Evolutionary conservation across 1,140 invertebrate genomes (phyloP).

Genomic region (Diachasma alloeum): DNA sequence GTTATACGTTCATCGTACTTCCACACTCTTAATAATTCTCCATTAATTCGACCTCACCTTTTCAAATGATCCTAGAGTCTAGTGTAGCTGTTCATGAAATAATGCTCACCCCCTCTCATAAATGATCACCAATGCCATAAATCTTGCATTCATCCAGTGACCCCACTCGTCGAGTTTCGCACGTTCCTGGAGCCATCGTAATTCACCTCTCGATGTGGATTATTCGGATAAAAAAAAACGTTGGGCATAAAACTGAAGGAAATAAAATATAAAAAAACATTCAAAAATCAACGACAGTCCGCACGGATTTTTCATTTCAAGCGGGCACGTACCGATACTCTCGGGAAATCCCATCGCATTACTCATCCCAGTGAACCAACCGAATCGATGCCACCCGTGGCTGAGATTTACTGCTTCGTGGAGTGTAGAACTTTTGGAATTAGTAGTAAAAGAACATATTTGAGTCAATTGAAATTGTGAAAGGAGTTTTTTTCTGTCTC

Average conservation of each 20-base stretch:
- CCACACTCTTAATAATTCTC: not conserved
- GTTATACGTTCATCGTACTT: not conserved
- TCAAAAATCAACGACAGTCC: conserved; percentile 6
- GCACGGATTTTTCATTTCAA: conserved; percentile 11
- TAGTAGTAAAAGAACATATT: not conserved
- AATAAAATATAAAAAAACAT: conserved; percentile 12
- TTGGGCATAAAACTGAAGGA: not conserved
- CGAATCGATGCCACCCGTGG: conserved; percentile 5
- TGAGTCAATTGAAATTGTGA: not conserved
- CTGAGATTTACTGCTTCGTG: conserved; percentile 13
- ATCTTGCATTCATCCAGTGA: not conserved
- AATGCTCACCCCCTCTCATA: not conserved
- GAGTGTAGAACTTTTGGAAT: conserved; percentile 9
- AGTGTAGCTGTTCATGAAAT: conserved; percentile 1
- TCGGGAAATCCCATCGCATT: conserved; percentile 3
- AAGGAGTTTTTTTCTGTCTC: not conserved
- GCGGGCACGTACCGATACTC: conserved; percentile 14
- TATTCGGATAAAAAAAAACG: conserved; percentile 2
- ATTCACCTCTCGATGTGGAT: conserved; percentile 8
- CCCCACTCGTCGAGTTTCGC: not conserved
- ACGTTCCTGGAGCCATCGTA: conserved; percentile 1
- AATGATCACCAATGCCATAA: not conserved
- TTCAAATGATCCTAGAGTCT: not conserved
- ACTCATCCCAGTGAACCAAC: conserved; percentile 1
- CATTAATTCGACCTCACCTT: not conserved